phyloP scores from a whole-genome alignment of 2,113 vertebrate genomes.

The Galemys pyrenaicus region DNA sequence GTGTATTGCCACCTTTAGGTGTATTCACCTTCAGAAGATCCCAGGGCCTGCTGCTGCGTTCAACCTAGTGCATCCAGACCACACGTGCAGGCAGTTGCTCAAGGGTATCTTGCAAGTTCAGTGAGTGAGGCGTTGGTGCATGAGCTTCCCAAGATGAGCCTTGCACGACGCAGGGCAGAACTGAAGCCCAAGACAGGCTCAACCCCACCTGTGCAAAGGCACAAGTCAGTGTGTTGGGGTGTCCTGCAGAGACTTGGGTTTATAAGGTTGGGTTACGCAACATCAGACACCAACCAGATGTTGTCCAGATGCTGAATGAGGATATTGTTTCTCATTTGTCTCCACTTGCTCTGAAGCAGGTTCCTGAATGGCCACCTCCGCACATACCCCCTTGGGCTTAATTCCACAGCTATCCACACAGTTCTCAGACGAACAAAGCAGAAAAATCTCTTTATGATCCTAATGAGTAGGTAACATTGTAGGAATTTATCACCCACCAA shows the following conservation, averaged over 20 bases:
- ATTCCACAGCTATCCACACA: background rate
- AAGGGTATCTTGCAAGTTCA: background rate
- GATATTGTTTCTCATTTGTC: background rate
- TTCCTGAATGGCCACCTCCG: background rate
- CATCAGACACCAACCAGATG: background rate
- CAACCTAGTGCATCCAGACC: background rate
- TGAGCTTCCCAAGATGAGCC: background rate
- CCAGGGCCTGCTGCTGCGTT: background rate
- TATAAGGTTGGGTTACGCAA: background rate
- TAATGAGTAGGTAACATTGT: background rate
- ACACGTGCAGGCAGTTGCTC: background rate
- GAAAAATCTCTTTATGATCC: background rate
- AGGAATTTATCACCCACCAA: background rate
- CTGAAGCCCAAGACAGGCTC: background rate
- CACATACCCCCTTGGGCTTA: background rate
- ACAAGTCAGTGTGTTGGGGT: background rate
- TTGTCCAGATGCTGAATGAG: background rate
- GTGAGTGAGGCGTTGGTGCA: background rate
- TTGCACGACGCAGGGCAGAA: fast-evolving
- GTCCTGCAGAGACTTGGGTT: background rate
- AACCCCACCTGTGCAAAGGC: background rate
- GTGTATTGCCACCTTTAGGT: background rate
- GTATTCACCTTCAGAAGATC: background rate
- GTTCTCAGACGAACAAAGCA: background rate
- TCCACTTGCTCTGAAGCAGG: background rate